Evolutionary conservation across 2,113 vertebrate genomes (phyloP).

Genomic region (Gobius niger): DNA sequence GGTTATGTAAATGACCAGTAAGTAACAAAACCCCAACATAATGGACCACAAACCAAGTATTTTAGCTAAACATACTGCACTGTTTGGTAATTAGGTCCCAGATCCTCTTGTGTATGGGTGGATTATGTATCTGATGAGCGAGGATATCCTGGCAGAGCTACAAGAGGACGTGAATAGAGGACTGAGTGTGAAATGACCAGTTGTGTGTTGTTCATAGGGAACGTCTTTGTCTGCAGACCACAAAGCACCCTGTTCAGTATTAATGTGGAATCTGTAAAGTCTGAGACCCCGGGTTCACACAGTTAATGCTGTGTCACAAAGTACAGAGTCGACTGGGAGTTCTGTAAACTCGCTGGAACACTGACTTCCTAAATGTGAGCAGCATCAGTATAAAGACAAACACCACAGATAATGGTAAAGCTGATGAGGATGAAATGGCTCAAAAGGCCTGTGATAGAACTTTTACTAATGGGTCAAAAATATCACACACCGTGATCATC

Average conservation of each 20-base stretch:
- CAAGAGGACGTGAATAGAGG: slow-evolving; percentile 47
- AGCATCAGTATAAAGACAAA: too few relatives aligned
- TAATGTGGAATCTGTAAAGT: slow-evolving; percentile 59
- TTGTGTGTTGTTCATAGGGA: slow-evolving; percentile 53
- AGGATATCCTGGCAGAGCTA: slow-evolving; percentile 40
- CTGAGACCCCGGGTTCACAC: neutral
- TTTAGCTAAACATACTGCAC: slow-evolving; percentile 24
- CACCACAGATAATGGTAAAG: too few relatives aligned
- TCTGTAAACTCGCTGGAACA: neutral
- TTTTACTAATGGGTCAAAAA: too few relatives aligned
- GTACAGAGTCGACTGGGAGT: slow-evolving; percentile 1
- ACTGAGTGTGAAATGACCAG: slow-evolving; percentile 39
- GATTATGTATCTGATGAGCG: slow-evolving; percentile 23
- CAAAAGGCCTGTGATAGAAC: too few relatives aligned
- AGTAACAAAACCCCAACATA: neutral
- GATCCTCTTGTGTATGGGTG: slow-evolving; percentile 26
- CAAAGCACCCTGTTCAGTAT: slow-evolving; percentile 52
- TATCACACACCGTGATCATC: too few relatives aligned
- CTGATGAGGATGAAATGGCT: too few relatives aligned
- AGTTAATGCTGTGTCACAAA: slow-evolving; percentile 3
- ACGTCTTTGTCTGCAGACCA: slow-evolving; percentile 48
- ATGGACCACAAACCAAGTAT: slow-evolving; percentile 4
- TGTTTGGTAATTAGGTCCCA: slow-evolving; percentile 33
- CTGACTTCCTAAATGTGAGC: neutral
- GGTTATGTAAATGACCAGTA: neutral